A percentile compares a stretch with the other conserved stretches of the same genome.
Conservation (phyloP, 2,888 invertebrate genomes). For the Torymus texanus region DNA sequence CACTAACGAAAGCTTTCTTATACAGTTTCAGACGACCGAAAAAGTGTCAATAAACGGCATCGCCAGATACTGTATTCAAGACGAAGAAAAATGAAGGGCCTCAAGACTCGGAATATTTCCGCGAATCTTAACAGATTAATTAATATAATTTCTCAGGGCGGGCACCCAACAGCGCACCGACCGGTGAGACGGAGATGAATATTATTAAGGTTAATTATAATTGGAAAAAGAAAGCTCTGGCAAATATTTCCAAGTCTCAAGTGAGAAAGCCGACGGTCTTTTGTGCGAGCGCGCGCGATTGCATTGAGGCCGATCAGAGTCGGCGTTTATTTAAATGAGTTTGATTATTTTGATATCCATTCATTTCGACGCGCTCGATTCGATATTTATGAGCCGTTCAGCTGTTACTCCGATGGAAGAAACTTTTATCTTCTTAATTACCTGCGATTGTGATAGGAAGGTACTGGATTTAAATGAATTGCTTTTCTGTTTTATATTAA, state of each 20-base stretch:
- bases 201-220: slow-evolving; percentile 71
- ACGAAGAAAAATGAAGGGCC: slow-evolving; percentile 6
- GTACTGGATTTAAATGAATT: too few relatives aligned
- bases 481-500: too few relatives aligned
- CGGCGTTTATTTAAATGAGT: slow-evolving; percentile 54
- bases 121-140: slow-evolving; percentile 64
- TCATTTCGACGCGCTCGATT: slow-evolving; percentile 1
- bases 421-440: too few relatives aligned
- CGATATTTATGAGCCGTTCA: slow-evolving; percentile 19
- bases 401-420: too few relatives aligned
- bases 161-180: slow-evolving; percentile 22
- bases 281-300: neutral
- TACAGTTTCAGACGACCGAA: neutral
- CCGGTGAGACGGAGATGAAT: slow-evolving; percentile 63
- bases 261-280: slow-evolving; percentile 21
- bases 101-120: slow-evolving; percentile 35
- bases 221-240: slow-evolving; percentile 63
- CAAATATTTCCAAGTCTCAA: slow-evolving; percentile 66
- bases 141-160: slow-evolving; percentile 65
- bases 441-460: too few relatives aligned
- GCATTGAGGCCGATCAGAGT: slow-evolving; percentile 41
- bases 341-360: slow-evolving; percentile 44
- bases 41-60: slow-evolving; percentile 33
- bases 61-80: slow-evolving; percentile 35
- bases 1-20: too few relatives aligned